Evolutionary conservation across 2,888 invertebrate genomes (phyloP).

Genomic region (Tachina grossa): DNA sequence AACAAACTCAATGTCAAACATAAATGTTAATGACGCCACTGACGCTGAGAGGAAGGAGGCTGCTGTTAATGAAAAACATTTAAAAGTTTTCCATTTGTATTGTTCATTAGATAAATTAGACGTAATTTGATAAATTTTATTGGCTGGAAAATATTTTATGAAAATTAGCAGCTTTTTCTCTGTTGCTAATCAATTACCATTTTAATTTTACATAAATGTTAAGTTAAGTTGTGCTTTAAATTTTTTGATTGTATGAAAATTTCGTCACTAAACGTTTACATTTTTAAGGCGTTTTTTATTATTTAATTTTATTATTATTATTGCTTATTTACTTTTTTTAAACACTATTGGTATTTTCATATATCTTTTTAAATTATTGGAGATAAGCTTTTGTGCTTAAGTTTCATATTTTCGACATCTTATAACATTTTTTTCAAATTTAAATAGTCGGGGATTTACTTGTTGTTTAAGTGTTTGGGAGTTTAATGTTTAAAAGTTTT

Average conservation of each 20-base stretch:
- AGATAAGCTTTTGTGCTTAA: not conserved
- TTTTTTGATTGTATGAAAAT: constrained; percentile 14
- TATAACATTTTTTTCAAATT: constrained; percentile 49
- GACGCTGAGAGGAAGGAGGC: not conserved
- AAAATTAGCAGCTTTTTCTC: not conserved
- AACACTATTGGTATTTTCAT: not conserved
- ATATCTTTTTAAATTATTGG: not conserved
- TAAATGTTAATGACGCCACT: not conserved
- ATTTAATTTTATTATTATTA: constrained; percentile 18
- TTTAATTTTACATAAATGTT: not conserved
- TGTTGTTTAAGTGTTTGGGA: too few relatives aligned
- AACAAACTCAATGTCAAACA: constrained; percentile 30
- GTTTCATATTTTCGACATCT: constrained; percentile 2
- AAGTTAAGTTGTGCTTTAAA: not conserved
- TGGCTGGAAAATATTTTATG: not conserved
- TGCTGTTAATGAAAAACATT: constrained; percentile 8
- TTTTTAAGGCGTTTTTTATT: constrained; percentile 12
- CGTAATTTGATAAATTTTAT: not conserved
- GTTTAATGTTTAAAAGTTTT: not conserved
- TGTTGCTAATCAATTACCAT: not conserved
- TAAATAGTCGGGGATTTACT: not conserved
- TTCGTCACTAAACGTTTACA: constrained; percentile 3
- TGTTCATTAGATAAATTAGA: constrained; percentile 23
- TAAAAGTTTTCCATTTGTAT: constrained; percentile 15
- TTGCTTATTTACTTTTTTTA: constrained; percentile 4